Percentiles rank a stretch among this genome's conserved stretches.
Conservation (phyloP, 2,113 vertebrate genomes). For the Phrynocephalus versicolor region DNA sequence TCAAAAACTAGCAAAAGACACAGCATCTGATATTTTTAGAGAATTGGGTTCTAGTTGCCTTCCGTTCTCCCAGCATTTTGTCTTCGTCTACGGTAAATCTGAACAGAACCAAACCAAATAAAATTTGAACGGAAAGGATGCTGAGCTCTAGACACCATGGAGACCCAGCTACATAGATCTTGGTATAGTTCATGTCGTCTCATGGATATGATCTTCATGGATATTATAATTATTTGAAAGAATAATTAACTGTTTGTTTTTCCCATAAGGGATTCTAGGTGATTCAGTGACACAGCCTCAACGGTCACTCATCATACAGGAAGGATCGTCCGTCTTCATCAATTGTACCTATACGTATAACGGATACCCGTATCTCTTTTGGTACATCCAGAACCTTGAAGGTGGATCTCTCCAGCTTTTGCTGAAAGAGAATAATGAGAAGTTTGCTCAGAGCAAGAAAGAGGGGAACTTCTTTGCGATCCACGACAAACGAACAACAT, state of each 20-base stretch:
- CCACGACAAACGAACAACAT: background rate
- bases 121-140: too few relatives aligned
- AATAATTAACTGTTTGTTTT: background rate
- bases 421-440: background rate
- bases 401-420: background rate
- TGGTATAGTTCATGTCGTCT: too few relatives aligned
- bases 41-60: too few relatives aligned
- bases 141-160: too few relatives aligned
- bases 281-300: slow-evolving; percentile 38
- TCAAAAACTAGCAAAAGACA: too few relatives aligned
- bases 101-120: too few relatives aligned
- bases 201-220: too few relatives aligned
- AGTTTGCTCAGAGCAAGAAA: too few relatives aligned
- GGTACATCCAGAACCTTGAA: slow-evolving; percentile 21
- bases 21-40: too few relatives aligned
- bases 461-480: background rate
- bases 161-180: too few relatives aligned
- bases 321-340: background rate
- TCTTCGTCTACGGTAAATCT: too few relatives aligned
- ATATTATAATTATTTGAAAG: background rate
- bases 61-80: too few relatives aligned
- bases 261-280: background rate
- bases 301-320: background rate
- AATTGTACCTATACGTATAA: slow-evolving; percentile 16
- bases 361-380: background rate